Percentiles rank a stretch among this genome's conserved stretches.
Evolutionary conservation across 2,888 invertebrate species (phyloP).

Genomic region (Chydorus sphaericus): DNA sequence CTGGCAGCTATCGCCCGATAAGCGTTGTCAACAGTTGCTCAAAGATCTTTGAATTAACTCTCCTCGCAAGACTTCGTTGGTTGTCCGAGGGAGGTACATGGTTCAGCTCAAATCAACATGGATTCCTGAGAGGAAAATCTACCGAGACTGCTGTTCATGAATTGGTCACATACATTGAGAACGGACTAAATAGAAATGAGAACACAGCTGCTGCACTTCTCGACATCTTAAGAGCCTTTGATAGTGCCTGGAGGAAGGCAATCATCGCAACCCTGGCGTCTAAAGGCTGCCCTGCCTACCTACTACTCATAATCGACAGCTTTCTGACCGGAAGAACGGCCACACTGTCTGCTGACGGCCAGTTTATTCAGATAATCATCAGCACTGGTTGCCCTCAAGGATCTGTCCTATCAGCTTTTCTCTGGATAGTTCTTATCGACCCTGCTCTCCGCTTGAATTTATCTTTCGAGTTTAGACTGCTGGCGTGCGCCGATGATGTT

Average conservation of each 20-base stretch:
- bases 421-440: background rate
- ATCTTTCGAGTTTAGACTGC: background rate
- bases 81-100: background rate
- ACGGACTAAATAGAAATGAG: background rate
- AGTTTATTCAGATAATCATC: background rate
- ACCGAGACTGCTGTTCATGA: background rate
- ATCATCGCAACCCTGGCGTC: background rate
- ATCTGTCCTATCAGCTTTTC: background rate
- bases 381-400: conserved; percentile 4
- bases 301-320: background rate
- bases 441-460: background rate
- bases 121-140: background rate
- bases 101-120: background rate
- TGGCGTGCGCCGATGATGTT: background rate
- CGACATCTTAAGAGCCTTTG: background rate
- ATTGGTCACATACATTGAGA: background rate
- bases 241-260: background rate
- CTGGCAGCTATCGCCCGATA: background rate
- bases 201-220: background rate
- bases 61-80: background rate
- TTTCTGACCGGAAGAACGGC: background rate
- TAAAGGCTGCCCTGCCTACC: conserved; percentile 1
- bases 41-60: conserved; percentile 1
- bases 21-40: background rate
- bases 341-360: too few relatives aligned